phyloP scores from a whole-genome alignment of 2,797 vertebrate genomes.

The Dendrocincla tyrannina region DNA sequence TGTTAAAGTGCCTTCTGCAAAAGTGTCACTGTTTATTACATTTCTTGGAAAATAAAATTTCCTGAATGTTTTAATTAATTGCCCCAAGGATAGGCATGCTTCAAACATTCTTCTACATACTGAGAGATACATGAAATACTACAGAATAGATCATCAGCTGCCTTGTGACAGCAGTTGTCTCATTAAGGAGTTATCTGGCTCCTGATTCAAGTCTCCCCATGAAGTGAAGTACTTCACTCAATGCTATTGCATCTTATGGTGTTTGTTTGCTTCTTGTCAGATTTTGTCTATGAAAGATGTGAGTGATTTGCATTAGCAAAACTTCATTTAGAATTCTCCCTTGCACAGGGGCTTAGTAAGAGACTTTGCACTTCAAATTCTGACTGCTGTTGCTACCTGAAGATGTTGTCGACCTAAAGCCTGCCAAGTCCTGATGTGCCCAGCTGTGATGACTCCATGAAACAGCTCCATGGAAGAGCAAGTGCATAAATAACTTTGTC shows the following conservation, averaged over 20 bases:
- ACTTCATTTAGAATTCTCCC: background rate
- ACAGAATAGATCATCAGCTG: conserved; percentile 3
- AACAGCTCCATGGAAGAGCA: background rate
- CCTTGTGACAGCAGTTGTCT: conserved; percentile 7
- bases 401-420: background rate
- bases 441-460: background rate
- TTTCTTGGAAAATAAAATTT: background rate
- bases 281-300: background rate
- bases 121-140: background rate
- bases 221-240: background rate
- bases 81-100: background rate
- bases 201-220: background rate
- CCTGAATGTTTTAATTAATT: background rate
- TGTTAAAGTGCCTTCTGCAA: background rate
- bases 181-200: background rate
- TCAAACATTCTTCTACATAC: background rate
- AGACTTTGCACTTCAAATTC: background rate
- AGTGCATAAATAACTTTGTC: background rate
- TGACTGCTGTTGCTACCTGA: background rate
- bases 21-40: background rate
- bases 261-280: background rate
- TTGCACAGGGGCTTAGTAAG: background rate
- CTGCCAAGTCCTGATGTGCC: conserved; percentile 9
- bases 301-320: background rate
- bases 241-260: background rate